Evolutionary conservation across 2,888 invertebrate species (phyloP), one percentile per base, ranked within the genome.

Genomic region (Syritta pipiens): DNA sequence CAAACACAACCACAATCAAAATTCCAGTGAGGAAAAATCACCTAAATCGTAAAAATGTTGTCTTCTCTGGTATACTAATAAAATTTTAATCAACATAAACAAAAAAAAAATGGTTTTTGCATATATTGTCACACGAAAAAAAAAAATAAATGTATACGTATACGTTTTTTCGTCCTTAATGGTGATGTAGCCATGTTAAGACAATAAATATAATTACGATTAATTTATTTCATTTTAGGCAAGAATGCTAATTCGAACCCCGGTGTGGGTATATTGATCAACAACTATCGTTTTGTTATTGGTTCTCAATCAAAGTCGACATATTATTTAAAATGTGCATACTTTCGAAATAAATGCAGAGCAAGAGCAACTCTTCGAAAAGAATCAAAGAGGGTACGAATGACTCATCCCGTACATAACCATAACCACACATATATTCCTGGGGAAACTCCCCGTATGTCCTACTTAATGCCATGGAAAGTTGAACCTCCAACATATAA

Each of bases 301-400:
- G 85, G 87, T 37, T 88, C 86, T 4, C 88, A 88, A 82, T 85
- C 87, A 12, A 63, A 81, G 14, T 82, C 84, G 9, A 86, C 86
- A 1, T 84, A 84, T 49, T 89, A 89, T 74, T 82, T 89, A 0
- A 89, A 88, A 82, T 89, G 89, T 82, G 84, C 88, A 12, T 84
- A 84, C 51, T 89, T 89, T 81, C 86, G 89, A 2, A 84, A 79
- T 53, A 84, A 84, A 26, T 89, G 89, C 71, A 85, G 83, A 3
- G 88, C 87, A 2, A 84, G 89, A 5, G 89, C 89, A 55, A 85
- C 86, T 26, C 83, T 85, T 24, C 83, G 86, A 14, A 88, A 86
- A 82, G 67, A 84, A 26, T 84, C 86, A 1, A 84, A 84, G 14
- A 82, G 81, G 44, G 53, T 88, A 46, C 83, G 83, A 68, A 26